These are phyloP conservation scores for Bursaphelenchus okinawaensis DNA, from an alignment of 2,888 invertebrate species.

Conservation along the genomic window DNA sequence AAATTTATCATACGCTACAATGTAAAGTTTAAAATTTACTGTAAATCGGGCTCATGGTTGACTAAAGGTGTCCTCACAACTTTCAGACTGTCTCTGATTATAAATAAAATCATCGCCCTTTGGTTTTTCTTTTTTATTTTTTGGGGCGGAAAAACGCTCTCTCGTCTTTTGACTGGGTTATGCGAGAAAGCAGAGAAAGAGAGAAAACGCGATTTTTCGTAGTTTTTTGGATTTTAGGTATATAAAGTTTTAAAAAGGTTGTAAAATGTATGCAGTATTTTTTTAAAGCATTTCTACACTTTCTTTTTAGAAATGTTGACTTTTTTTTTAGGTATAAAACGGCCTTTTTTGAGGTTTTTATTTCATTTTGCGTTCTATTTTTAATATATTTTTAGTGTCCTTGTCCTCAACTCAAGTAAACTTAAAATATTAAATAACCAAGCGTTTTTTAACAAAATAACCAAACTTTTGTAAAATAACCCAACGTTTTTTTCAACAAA, in stretches of 20 bases:
- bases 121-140: background rate
- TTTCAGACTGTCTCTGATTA: background rate
- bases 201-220: background rate
- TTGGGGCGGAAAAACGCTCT: background rate
- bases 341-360: background rate
- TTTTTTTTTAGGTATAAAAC: background rate
- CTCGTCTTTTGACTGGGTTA: background rate
- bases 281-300: background rate
- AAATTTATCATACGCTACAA: too few species aligned
- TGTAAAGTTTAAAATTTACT: too few species aligned
- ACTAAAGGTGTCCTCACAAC: background rate
- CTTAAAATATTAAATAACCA: too few species aligned
- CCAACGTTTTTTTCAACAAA: background rate
- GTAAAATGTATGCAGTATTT: too few species aligned
- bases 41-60: background rate
- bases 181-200: background rate
- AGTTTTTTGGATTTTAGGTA: too few species aligned
- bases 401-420: too few species aligned
- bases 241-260: too few species aligned
- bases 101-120: background rate
- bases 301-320: background rate
- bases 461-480: background rate
- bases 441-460: background rate
- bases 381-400: background rate
- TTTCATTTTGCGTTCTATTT: background rate